Conservation (phyloP, 2,888 invertebrate genomes). For the Orchesellides sinensis region DNA sequence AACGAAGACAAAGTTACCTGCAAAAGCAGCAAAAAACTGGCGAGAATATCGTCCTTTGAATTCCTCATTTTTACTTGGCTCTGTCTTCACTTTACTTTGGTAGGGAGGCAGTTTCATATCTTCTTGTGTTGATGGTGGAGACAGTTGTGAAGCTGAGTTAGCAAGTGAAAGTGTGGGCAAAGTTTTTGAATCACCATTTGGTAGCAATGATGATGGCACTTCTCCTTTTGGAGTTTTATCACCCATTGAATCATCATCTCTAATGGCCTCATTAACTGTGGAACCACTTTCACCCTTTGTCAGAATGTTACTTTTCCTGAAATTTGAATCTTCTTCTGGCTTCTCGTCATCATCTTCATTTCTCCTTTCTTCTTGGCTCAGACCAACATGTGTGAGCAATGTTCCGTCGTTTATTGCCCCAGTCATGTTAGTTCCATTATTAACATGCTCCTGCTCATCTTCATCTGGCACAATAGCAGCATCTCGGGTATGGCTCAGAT, state of each 20-base stretch:
- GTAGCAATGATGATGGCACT: conserved; percentile 60
- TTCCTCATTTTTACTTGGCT: conserved; percentile 33
- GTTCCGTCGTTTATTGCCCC: conserved; percentile 60
- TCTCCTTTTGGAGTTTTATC: conserved; percentile 60
- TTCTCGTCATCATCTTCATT: conserved; percentile 25
- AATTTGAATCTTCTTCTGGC: conserved; percentile 37
- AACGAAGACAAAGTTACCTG: conserved; percentile 66
- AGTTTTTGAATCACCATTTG: conserved; percentile 62
- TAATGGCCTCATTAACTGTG: conserved; percentile 66
- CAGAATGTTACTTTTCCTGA: conserved; percentile 51
- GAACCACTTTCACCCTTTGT: conserved; percentile 61
- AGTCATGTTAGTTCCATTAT: background rate
- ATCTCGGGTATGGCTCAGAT: background rate
- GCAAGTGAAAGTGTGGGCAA: conserved; percentile 37
- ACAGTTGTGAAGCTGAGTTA: conserved; percentile 10
- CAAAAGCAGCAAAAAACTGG: conserved; percentile 73
- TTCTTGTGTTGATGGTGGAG: background rate
- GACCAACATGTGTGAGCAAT: conserved; percentile 58
- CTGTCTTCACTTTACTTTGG: conserved; percentile 13
- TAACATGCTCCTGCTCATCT: background rate
- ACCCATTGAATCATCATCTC: conserved; percentile 62
- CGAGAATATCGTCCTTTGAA: conserved; percentile 62
- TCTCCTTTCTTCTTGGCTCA: conserved; percentile 3
- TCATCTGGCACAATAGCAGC: background rate
- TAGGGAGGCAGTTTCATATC: conserved; percentile 4